Percentiles rank a stretch among this genome's conserved stretches.
Conservation (phyloP, 2,113 vertebrate species). For the Phrynosoma blainvillii region DNA sequence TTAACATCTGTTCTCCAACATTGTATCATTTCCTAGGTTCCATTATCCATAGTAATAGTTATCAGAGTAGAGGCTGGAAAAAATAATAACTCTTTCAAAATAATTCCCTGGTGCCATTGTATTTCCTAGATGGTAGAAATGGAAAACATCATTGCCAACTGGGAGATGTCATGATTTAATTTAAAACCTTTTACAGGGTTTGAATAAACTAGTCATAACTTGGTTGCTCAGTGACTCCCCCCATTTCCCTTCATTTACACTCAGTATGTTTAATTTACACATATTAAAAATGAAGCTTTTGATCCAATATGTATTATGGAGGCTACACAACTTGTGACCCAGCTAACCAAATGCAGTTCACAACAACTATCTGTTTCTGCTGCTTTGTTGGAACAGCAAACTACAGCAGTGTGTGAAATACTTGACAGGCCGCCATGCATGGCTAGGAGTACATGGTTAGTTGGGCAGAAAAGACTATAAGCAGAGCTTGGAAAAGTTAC, state of each 20-base stretch:
- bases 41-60: constrained; percentile 16
- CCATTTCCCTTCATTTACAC: neutral
- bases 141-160: constrained; percentile 6
- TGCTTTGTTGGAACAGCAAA: neutral
- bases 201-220: constrained; percentile 12
- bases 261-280: neutral
- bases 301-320: neutral
- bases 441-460: too few relatives aligned
- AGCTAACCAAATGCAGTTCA: neutral
- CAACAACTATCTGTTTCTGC: neutral
- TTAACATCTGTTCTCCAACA: neutral
- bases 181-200: constrained; percentile 22
- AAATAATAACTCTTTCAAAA: neutral
- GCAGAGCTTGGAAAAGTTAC: too few relatives aligned
- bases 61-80: neutral
- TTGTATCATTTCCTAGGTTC: neutral
- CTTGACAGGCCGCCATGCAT: too few relatives aligned
- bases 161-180: constrained; percentile 2
- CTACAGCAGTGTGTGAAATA: too few relatives aligned
- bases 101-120: neutral
- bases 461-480: too few relatives aligned
- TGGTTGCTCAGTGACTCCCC: neutral
- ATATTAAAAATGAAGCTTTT: neutral
- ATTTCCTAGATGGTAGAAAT: neutral
- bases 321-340: neutral